phyloP scores from a whole-genome alignment of 2,888 invertebrate species.

The Slavum lentiscoides region DNA sequence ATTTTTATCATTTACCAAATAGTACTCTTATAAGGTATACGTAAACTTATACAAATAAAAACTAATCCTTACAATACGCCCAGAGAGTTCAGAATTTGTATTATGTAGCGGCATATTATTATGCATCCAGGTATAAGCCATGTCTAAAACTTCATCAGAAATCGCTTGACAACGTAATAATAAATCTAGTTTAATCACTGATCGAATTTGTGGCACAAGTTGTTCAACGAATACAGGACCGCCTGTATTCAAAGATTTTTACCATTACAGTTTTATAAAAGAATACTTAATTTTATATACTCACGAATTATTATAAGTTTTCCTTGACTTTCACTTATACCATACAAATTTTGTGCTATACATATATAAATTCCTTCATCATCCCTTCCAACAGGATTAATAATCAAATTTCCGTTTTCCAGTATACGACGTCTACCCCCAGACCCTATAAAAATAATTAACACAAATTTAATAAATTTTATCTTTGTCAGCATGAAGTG shows the following conservation, averaged over 20 bases:
- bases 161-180: slow-evolving; percentile 82
- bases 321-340: slow-evolving; percentile 84
- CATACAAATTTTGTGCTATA: slow-evolving; percentile 80
- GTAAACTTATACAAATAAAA: neutral
- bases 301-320: slow-evolving; percentile 79
- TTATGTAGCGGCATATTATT: slow-evolving; percentile 65
- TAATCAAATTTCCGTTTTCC: slow-evolving; percentile 83
- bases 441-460: slow-evolving; percentile 62
- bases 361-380: slow-evolving; percentile 88
- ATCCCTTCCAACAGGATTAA: slow-evolving; percentile 80
- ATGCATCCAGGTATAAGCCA: slow-evolving; percentile 90
- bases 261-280: slow-evolving; percentile 16
- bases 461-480: neutral
- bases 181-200: slow-evolving; percentile 72
- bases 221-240: slow-evolving; percentile 76
- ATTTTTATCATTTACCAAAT: too few relatives aligned
- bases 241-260: slow-evolving; percentile 60
- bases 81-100: slow-evolving; percentile 25
- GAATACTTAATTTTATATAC: slow-evolving; percentile 57
- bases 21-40: neutral
- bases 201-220: slow-evolving; percentile 69
- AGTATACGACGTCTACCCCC: slow-evolving; percentile 81
- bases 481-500: neutral
- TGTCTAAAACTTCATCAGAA: slow-evolving; percentile 81
- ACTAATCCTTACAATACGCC: slow-evolving; percentile 33